Conservation (phyloP, 2,888 invertebrate genomes). For the Sphecodes monilicornis region DNA sequence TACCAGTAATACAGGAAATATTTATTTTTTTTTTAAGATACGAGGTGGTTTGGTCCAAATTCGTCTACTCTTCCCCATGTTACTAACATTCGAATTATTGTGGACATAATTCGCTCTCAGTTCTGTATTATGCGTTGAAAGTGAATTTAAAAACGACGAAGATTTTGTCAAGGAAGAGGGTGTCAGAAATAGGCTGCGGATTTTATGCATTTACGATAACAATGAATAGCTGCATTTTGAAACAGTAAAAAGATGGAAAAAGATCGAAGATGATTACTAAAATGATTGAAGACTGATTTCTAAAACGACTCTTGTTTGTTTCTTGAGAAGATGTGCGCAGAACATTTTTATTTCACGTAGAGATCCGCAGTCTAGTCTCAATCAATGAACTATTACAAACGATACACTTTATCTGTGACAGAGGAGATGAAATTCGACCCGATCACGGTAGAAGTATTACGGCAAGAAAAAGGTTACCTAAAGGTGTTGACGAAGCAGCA, state of each 20-base stretch:
- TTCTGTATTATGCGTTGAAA: not conserved
- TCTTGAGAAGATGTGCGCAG: not conserved
- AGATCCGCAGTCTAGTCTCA: not conserved
- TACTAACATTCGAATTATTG: not conserved
- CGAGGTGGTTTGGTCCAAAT: not conserved
- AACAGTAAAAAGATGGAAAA: not conserved
- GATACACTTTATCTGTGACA: slow-evolving; percentile 40
- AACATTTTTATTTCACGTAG: not conserved
- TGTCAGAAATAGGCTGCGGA: not conserved
- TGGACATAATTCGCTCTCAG: not conserved
- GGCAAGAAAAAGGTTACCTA: slow-evolving; percentile 95
- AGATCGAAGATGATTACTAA: too few species aligned
- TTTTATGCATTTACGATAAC: not conserved
- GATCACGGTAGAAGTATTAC: slow-evolving; percentile 94
- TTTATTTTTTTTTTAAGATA: not conserved
- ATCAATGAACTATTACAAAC: not conserved
- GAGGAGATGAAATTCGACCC: slow-evolving; percentile 92
- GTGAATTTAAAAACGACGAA: too few species aligned
- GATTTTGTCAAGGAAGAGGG: not conserved
- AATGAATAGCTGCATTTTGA: not conserved
- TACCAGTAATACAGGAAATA: not conserved
- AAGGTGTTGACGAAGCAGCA: slow-evolving; percentile 98
- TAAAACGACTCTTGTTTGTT: not conserved
- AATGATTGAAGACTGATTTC: too few species aligned
- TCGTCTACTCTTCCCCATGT: not conserved